Conservation (phyloP, 2,888 invertebrate genomes). For the Drosophila ezoana region DNA sequence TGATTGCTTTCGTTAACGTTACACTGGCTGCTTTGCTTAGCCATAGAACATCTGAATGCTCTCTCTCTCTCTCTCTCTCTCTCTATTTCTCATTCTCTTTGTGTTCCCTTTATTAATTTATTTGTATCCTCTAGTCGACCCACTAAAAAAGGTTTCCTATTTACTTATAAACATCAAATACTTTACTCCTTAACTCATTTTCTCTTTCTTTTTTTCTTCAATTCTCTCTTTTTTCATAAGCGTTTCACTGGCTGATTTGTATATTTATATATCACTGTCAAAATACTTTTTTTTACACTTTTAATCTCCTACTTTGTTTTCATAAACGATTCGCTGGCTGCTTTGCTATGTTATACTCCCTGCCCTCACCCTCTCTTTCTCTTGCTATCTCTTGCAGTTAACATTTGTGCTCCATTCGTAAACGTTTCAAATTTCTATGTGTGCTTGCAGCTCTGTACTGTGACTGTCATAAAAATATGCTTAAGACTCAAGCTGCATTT, state of each 20-base stretch:
- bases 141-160: neutral
- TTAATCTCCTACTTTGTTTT: no score
- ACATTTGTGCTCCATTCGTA: neutral
- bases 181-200: neutral
- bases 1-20: slow-evolving; percentile 7
- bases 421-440: neutral
- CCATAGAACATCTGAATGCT: no score
- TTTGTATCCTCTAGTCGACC: no score
- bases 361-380: no score
- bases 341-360: neutral
- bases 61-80: neutral
- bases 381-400: neutral
- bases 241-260: neutral
- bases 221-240: neutral
- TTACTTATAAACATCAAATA: neutral
- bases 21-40: slow-evolving; percentile 6
- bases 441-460: neutral
- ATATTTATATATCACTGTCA: no score
- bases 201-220: neutral
- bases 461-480: no score
- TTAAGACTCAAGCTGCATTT: no score
- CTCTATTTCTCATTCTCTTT: neutral
- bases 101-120: no score
- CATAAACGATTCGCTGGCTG: neutral
- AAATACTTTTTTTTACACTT: no score